phyloP scores from a whole-genome alignment of 2,888 invertebrate genomes.

The Dascillus cervinus region DNA sequence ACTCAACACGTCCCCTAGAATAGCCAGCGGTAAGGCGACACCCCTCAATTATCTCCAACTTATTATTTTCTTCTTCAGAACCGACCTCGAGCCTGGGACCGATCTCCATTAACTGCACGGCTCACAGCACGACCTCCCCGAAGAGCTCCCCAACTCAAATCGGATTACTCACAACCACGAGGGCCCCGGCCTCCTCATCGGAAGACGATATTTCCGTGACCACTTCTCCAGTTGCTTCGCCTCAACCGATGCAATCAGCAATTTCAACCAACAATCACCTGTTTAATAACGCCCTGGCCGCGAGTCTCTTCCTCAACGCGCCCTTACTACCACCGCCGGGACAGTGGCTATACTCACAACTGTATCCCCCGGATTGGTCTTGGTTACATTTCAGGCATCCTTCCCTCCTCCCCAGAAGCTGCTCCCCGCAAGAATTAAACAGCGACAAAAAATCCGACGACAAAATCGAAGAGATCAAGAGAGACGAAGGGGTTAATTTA shows the following conservation, averaged over 20 bases:
- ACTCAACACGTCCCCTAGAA: constrained; percentile 46
- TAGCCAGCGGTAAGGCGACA: constrained; percentile 43
- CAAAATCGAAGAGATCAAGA: constrained; percentile 10
- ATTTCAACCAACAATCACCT: constrained; percentile 38
- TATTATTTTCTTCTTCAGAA: neutral
- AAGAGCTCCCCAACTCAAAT: constrained; percentile 50
- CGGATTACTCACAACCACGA: constrained; percentile 42
- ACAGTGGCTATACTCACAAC: constrained; percentile 71
- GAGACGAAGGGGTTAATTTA: constrained; percentile 36
- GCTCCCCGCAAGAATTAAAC: constrained; percentile 24
- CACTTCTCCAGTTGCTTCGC: constrained; percentile 54
- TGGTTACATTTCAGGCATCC: constrained; percentile 52
- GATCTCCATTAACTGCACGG: constrained; percentile 44
- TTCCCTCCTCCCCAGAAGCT: constrained; percentile 21
- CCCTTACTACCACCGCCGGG: constrained; percentile 68
- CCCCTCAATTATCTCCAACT: neutral
- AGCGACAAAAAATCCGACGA: constrained; percentile 23
- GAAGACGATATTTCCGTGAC: constrained; percentile 60
- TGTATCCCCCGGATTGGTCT: constrained; percentile 64
- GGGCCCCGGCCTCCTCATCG: constrained; percentile 47
- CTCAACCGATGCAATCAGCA: constrained; percentile 40
- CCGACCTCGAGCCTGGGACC: constrained; percentile 40
- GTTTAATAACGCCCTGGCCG: constrained; percentile 55
- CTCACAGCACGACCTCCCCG: constrained; percentile 66
- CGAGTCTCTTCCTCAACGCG: constrained; percentile 66